phyloP scores from a whole-genome alignment of 2,113 vertebrate species.

The Crotophaga sulcirostris region DNA sequence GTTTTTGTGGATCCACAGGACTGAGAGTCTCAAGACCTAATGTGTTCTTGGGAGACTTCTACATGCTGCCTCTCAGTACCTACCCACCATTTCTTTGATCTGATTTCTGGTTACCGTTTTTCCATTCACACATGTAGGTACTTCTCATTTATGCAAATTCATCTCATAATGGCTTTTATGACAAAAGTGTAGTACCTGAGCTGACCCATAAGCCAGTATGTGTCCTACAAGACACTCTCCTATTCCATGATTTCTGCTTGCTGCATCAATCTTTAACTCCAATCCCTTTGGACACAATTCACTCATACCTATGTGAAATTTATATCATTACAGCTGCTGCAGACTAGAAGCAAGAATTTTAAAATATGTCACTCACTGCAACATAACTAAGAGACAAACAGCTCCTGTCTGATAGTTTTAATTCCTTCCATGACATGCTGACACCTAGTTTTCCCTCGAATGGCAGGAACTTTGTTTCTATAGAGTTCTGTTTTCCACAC shows the following conservation, averaged over 20 bases:
- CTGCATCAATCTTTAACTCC: not conserved
- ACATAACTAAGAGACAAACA: not conserved
- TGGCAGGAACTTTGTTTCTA: not conserved
- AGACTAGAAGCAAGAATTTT: not conserved
- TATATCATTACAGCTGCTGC: not conserved
- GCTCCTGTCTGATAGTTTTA: not conserved
- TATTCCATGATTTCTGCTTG: not conserved
- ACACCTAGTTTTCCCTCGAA: not conserved
- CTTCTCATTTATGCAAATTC: not conserved
- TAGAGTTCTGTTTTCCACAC: not conserved
- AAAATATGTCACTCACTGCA: not conserved
- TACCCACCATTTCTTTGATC: not conserved
- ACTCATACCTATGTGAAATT: not conserved
- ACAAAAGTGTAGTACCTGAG: not conserved
- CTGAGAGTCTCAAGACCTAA: not conserved
- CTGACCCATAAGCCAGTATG: not conserved
- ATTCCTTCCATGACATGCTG: not conserved
- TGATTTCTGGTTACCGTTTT: not conserved
- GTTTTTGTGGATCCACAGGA: not conserved
- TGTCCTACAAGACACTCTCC: not conserved
- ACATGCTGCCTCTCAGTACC: not conserved
- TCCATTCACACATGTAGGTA: not conserved
- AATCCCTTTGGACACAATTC: not conserved
- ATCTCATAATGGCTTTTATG: not conserved
- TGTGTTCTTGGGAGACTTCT: not conserved